Evolutionary conservation across 1,140 invertebrate species (phyloP).

Genomic region (Danaus plexippus): DNA sequence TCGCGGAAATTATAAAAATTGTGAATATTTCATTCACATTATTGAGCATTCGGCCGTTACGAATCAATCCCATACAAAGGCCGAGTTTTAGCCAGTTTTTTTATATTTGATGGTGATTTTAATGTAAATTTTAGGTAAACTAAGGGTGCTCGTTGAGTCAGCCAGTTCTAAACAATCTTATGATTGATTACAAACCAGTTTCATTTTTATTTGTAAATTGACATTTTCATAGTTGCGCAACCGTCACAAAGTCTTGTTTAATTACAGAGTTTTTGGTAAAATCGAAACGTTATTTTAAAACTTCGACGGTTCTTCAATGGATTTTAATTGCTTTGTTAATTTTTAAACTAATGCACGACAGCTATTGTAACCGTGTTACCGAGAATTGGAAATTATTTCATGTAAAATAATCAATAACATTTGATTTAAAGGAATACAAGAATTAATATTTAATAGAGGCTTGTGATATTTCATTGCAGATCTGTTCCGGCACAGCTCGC

Average conservation of each 20-base stretch:
- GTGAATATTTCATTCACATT: slow-evolving; percentile 70
- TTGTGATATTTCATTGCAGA: too few relatives aligned
- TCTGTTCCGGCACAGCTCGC: slow-evolving; percentile 47
- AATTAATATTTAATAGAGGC: too few relatives aligned
- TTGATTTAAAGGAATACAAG: too few relatives aligned
- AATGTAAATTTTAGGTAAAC: slow-evolving; percentile 67
- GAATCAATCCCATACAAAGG: slow-evolving; percentile 68
- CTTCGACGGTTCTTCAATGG: slow-evolving; percentile 3
- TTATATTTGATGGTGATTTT: slow-evolving; percentile 65
- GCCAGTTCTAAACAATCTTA: slow-evolving; percentile 63
- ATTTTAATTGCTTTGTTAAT: slow-evolving; percentile 10
- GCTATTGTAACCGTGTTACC: too few relatives aligned
- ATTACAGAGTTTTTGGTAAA: slow-evolving; percentile 7
- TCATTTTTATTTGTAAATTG: slow-evolving; percentile 34
- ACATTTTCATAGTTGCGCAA: slow-evolving; percentile 21
- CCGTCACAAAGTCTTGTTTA: slow-evolving; percentile 7
- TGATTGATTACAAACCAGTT: slow-evolving; percentile 71
- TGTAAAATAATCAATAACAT: too few relatives aligned
- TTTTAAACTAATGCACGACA: neutral
- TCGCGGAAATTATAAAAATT: slow-evolving; percentile 63
- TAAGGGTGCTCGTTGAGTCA: slow-evolving; percentile 49
- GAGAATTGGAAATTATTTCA: too few relatives aligned
- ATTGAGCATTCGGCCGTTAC: slow-evolving; percentile 67
- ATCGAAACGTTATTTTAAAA: too few relatives aligned
- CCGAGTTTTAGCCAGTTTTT: slow-evolving; percentile 61